Evolutionary conservation across 2,113 vertebrate genomes (phyloP), one percentile per base, ranked within the genome.

Genomic region (Periophthalmus modestus): DNA sequence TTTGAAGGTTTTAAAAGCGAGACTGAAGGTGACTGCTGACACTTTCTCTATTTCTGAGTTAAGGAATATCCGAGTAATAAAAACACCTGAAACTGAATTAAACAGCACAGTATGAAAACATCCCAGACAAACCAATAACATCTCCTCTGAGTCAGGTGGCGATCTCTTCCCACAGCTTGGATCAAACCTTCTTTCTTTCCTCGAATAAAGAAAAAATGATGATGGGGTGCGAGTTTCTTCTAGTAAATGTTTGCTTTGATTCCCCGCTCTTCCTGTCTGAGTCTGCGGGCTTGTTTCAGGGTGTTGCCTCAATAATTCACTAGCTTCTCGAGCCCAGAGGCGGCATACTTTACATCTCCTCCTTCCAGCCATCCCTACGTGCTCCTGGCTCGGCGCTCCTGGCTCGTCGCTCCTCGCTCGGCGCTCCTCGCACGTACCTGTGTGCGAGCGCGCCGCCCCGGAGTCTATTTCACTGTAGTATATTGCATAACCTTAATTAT

Each of bases 401-500:
- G 19, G 16, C 3, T 0, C 59, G 59, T n/a, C n/a, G 63, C 33
- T 4, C 47, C n/a, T n/a, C 23, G 34, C 18, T n/a, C 12, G 61
- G 19, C 28, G 58, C 7, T 1, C 73, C 14, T 67, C 19, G 16
- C 3, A 0, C 59, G 59, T 74, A 47, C 48, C 59, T 50, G 15
- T 58, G 47, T 71, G 43, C 58, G 21, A 15, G 23, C n/a, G 23
- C 50, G 16, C 54, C 76, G 58, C 23, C 57, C 10, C 47, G 63
- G 59, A 71, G 78, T 78, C 73, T 74, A 58, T 80, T 71, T 85
- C 66, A 74, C 61, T 59, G 68, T 68, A 75, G 71, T 73, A 55
- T 71, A 79, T 90, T 87, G 82, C 86, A 82, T 89, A 88, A 88
- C 74, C 82, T 84, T 89, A 87, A 90, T 91, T 90, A 89, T 81